Percentiles rank a stretch among this genome's conserved stretches.
phyloP scores from a whole-genome alignment of 2,113 vertebrate species.

The Bubo scandiacus region DNA sequence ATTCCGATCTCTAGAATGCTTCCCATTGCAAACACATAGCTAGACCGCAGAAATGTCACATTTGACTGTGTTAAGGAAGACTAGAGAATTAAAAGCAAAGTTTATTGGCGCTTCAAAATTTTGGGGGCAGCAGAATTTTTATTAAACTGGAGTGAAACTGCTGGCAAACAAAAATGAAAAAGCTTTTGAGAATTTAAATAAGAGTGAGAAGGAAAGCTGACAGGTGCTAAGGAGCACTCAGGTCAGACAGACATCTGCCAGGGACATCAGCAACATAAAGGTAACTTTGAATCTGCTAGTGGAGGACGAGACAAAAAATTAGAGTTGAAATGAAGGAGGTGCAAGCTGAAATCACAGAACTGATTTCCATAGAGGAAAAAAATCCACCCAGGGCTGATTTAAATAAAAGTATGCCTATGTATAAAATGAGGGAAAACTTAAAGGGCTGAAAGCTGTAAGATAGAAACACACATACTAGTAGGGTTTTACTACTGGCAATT shows the following conservation, averaged over 20 bases:
- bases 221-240: not conserved
- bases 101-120: not conserved
- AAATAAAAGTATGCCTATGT: not conserved
- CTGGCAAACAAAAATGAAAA: not conserved
- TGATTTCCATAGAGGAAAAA: not conserved
- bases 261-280: not conserved
- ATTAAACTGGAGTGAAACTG: not conserved
- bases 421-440: not conserved
- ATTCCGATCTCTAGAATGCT: not conserved
- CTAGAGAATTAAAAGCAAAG: not conserved
- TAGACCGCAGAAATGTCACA: not conserved
- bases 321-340: not conserved
- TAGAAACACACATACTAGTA: not conserved
- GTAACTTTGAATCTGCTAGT: not conserved
- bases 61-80: not conserved
- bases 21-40: not conserved
- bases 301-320: not conserved
- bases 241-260: slow-evolving; percentile 35
- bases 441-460: not conserved
- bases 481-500: not conserved
- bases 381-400: not conserved
- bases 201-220: not conserved
- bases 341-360: not conserved
- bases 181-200: not conserved
- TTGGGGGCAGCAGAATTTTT: not conserved